Evolutionary conservation across 2,113 vertebrate genomes (phyloP), one percentile per base, ranked within the genome.

Genomic region (Peromyscus polionotus): DNA sequence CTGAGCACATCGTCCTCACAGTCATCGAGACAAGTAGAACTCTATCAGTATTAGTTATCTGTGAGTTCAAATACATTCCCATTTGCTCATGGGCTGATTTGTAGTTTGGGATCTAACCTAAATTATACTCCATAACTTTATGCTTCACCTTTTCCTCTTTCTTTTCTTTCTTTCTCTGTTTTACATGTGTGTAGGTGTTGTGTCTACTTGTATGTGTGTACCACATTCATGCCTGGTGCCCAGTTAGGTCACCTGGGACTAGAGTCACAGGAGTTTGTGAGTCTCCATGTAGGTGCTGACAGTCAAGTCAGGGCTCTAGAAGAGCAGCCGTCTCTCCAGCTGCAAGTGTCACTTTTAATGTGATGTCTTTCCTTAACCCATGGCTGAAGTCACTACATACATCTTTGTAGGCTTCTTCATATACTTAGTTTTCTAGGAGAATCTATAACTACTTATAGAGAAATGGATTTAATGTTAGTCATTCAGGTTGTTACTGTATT

Each of bases 381-480:
- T 76, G n/a, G 16, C 51, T 93, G 24, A 88, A 94, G 89, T 68
- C 94, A 20, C 45, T 84, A n/a, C n/a, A 80, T 13, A 65, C 13
- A 16, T 75, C 68, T 81, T 88, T 92, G 5, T 90, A 93, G 63
- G 67, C n/a, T 87, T 91, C 90, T 63, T 76, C 70, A 59, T 91
- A 24, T 87, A 59, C 63, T 51, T 45, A 76, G 36, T 94, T 91
- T 88, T 24, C 63, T 75, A 88, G 61, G 67, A 59, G 36, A 96
- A 95, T 93, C 24, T n/a, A 70, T 92, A 88, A 48, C n/a, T 76
- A 14, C 81, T 94, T 95, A 10, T 72, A 88, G 7, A 96, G 63
- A 93, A 63, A 84, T 36, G 77, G 20, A 84, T 79, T 93, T 88
- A 80, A 90, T 57, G 59, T 86, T 95, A n/a, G 57, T 39, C 54